A percentile compares a stretch with the other conserved stretches of the same genome.
Conservation (phyloP, 2,888 invertebrate genomes). For the Cheilosia impressa region DNA sequence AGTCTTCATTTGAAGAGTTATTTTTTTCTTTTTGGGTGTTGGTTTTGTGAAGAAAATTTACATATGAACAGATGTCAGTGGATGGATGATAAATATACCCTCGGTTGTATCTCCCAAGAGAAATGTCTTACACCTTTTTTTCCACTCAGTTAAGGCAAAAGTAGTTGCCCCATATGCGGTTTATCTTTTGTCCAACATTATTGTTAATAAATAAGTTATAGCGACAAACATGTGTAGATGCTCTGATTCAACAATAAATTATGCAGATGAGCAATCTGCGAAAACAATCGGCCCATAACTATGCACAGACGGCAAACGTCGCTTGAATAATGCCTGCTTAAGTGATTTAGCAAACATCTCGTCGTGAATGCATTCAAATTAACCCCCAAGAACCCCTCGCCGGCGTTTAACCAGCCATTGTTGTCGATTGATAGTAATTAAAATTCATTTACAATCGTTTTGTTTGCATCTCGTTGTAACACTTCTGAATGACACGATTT, state of each 20-base stretch:
- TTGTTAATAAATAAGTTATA: not conserved
- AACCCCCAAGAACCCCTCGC: not conserved
- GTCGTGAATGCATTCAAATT: constrained; percentile 43
- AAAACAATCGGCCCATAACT: constrained; percentile 26
- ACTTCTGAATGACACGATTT: constrained; percentile 32
- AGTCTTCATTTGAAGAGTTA: not conserved
- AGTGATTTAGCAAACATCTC: constrained; percentile 52
- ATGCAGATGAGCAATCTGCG: constrained; percentile 46
- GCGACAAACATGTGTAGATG: not conserved
- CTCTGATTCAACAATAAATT: constrained; percentile 46
- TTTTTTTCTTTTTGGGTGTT: not conserved
- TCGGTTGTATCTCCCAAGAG: not conserved
- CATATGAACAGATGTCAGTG: constrained; percentile 55
- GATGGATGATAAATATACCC: constrained; percentile 36
- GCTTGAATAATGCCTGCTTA: constrained; percentile 52
- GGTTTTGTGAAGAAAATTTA: constrained; percentile 35
- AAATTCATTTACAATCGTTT: constrained; percentile 26
- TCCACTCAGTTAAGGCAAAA: too few species aligned
- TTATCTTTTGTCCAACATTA: too few species aligned
- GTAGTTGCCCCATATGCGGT: too few species aligned
- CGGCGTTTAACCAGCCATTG: not conserved
- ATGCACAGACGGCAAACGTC: constrained; percentile 28
- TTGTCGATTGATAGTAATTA: constrained; percentile 1
- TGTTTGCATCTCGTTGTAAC: constrained; percentile 37
- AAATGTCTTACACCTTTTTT: too few species aligned